phyloP scores from a whole-genome alignment of 1,140 invertebrate species.

The Drosophila sp. region DNA sequence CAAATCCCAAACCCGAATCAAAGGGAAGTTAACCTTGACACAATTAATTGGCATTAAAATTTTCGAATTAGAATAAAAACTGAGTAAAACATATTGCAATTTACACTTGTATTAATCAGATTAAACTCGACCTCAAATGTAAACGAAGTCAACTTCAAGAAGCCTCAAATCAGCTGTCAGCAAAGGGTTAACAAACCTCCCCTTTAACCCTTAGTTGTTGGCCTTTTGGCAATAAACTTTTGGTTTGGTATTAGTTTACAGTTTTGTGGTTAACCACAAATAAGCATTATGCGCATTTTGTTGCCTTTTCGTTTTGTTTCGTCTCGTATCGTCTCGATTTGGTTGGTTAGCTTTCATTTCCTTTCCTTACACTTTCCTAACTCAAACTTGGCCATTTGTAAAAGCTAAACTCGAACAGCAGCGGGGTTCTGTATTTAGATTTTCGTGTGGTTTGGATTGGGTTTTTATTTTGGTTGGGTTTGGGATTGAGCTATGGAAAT shows the following conservation, averaged over 20 bases:
- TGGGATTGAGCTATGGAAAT: slow-evolving; percentile 12
- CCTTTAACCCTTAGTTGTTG: neutral
- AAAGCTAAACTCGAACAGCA: slow-evolving; percentile 50
- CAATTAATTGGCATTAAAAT: slow-evolving; percentile 45
- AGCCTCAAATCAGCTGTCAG: slow-evolving; percentile 45
- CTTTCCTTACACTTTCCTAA: slow-evolving; percentile 52
- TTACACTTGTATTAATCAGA: slow-evolving; percentile 63
- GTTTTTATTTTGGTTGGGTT: slow-evolving; percentile 11
- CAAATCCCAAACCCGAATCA: slow-evolving; percentile 12
- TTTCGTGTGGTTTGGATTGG: slow-evolving; percentile 3
- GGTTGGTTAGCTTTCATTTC: slow-evolving; percentile 7
- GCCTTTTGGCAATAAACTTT: slow-evolving; percentile 23
- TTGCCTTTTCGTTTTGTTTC: slow-evolving; percentile 50
- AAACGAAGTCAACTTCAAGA: slow-evolving; percentile 45
- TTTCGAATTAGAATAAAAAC: slow-evolving; percentile 3
- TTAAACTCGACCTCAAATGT: slow-evolving; percentile 21
- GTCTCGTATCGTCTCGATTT: slow-evolving; percentile 33
- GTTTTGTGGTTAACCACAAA: slow-evolving; percentile 77
- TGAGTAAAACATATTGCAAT: slow-evolving; percentile 46
- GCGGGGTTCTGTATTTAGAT: neutral
- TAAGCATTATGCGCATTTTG: slow-evolving; percentile 77
- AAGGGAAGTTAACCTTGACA: slow-evolving; percentile 43
- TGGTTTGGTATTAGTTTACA: slow-evolving; percentile 65
- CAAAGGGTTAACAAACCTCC: slow-evolving; percentile 1
- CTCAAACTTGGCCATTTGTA: slow-evolving; percentile 65